These are phyloP conservation scores for Ibycter americanus DNA, from an alignment of 2,797 vertebrate genomes.

Conservation along the genomic window DNA sequence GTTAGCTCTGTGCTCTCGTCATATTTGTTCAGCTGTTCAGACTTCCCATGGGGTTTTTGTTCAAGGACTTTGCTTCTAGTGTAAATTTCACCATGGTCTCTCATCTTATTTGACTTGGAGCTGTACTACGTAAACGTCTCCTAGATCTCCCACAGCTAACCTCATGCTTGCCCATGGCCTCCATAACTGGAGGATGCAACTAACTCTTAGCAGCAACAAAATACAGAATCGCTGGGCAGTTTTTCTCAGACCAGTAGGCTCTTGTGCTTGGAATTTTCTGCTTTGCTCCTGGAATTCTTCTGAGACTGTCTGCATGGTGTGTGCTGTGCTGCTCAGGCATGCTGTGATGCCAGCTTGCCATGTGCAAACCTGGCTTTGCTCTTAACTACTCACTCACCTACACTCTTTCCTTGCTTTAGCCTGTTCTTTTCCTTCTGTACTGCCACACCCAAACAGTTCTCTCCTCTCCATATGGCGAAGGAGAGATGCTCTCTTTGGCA, in stretches of 20 bases:
- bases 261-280: not conserved
- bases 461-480: fast-evolving
- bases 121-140: not conserved
- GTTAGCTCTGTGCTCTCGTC: not conserved
- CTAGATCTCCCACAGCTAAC: not conserved
- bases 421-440: not conserved
- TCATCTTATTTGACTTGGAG: not conserved
- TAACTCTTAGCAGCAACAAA: not conserved
- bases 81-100: not conserved
- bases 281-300: not conserved
- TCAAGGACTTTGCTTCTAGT: not conserved
- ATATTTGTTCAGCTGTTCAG: not conserved
- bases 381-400: not conserved
- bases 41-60: not conserved
- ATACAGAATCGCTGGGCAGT: not conserved
- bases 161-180: fast-evolving
- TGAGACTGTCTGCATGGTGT: fast-evolving
- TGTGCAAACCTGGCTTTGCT: not conserved
- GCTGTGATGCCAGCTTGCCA: fast-evolving
- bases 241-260: not conserved
- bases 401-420: not conserved
- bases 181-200: fast-evolving
- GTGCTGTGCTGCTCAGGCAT: not conserved
- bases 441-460: not conserved
- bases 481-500: not conserved